phyloP scores from a whole-genome alignment of 2,113 vertebrate species.

The Artemisiospiza belli region DNA sequence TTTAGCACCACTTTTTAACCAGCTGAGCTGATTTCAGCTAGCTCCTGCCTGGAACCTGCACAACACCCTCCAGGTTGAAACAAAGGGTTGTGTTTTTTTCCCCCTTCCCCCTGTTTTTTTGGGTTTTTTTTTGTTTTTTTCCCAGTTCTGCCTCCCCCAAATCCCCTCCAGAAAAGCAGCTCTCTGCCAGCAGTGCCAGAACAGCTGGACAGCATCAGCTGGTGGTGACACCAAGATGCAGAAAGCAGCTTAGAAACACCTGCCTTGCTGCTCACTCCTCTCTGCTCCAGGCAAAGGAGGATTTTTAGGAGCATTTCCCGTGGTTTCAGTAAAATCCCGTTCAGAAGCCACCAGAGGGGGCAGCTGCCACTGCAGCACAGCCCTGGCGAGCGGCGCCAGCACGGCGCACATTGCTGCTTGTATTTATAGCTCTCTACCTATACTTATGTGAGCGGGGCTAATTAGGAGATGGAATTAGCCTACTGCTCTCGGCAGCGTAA shows the following conservation, averaged over 20 bases:
- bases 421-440: constrained; percentile 57
- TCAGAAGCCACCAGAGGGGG: constrained; percentile 23
- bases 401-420: neutral
- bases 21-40: neutral
- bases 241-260: neutral
- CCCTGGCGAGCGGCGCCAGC: neutral
- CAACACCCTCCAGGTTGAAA: neutral
- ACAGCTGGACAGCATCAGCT: neutral
- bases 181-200: neutral
- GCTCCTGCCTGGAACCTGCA: neutral
- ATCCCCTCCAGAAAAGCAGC: neutral
- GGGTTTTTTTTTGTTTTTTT: no score
- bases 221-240: neutral
- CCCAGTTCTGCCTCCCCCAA: neutral
- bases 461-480: constrained; percentile 71
- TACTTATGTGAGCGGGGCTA: constrained; percentile 54
- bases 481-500: constrained; percentile 48
- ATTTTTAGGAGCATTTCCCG: neutral
- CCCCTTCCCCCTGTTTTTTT: no score
- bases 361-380: neutral
- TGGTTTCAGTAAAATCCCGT: neutral
- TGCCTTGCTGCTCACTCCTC: neutral
- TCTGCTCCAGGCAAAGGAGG: neutral
- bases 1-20: no score
- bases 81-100: rapidly evolving